Percentiles rank a stretch among this genome's conserved stretches.
Conservation (phyloP, 2,113 vertebrate species). For the Pristiophorus japonicus region DNA sequence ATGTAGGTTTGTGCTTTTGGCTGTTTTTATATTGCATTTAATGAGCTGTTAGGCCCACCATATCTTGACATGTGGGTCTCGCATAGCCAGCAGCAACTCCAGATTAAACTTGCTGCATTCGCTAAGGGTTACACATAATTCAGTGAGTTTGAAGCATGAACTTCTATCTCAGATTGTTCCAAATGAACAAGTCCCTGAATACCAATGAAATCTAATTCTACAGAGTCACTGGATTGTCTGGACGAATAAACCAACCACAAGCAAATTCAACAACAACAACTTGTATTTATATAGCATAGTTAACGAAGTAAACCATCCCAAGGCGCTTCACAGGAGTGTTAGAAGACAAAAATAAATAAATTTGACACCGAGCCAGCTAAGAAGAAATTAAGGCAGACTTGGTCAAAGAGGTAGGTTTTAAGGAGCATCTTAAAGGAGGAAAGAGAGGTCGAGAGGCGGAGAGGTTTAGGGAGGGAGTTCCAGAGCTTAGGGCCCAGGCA, state of each 20-base stretch:
- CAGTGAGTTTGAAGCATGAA: neutral
- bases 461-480: too few relatives aligned
- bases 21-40: neutral
- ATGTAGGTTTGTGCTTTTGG: neutral
- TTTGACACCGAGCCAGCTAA: too few relatives aligned
- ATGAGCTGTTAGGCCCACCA: neutral
- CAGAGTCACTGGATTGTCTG: neutral
- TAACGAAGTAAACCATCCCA: too few relatives aligned
- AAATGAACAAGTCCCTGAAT: neutral
- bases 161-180: neutral
- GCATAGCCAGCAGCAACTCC: neutral
- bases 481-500: too few relatives aligned
- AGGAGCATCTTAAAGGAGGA: too few relatives aligned
- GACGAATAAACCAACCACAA: neutral
- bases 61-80: neutral
- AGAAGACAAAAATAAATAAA: too few relatives aligned
- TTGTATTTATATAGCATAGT: too few relatives aligned
- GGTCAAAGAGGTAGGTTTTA: too few relatives aligned
- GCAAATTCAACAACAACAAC: too few relatives aligned
- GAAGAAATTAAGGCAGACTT: too few relatives aligned
- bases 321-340: too few relatives aligned
- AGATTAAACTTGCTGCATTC: neutral
- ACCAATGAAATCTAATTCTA: constrained; percentile 8
- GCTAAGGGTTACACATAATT: neutral
- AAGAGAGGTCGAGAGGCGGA: too few relatives aligned